Evolutionary conservation across 1,140 invertebrate genomes (phyloP), one percentile per base, ranked within the genome.

Genomic region (Plectrocnemia conspersa): DNA sequence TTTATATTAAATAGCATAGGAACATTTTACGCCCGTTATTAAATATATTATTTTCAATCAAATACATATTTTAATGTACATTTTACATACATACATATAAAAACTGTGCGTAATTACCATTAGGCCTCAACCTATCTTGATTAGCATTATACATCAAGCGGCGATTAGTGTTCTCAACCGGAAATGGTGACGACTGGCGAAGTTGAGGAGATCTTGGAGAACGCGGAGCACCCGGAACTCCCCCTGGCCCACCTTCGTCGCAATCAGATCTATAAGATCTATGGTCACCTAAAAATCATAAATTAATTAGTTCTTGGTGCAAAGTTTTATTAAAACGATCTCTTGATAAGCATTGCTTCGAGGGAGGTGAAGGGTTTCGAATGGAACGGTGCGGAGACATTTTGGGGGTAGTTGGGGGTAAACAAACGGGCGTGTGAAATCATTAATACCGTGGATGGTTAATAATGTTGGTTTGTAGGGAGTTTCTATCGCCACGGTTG

Each of bases 131-230:
- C 58, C 77, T 71, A 62, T 74, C 72, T 53, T 73, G 69, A 19
- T 69, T 63, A 19, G 69, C 65, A 4, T 66, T 67, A 65, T 79
- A 78, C 64, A 74, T 74, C 55, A 76, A 66, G 42, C 81, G 71
- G 25, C 78, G 69, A 65, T 82, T 83, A 45, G 79, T 82, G 64
- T 77, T 82, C 66, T 84, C 82, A 44, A 80, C 66, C 27, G 82
- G 82, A 64, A 83, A 84, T 9, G 82, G 82, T 16, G 82, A 83
- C 5, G 81, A 77, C 66, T 83, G 82, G 35, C 82, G 69, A 62
- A 78, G 68, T 56, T 81, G 79, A 0, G 74, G 74, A 48, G 72
- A 73, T 66, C 69, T 70, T 42, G 72, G 66, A 52, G 68, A 73
- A 1, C 73, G 66, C 0, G 70, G 72, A 0, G 59, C 54, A 1